Conservation (phyloP, 2,113 vertebrate species). For the Limnothrissa miodon region DNA sequence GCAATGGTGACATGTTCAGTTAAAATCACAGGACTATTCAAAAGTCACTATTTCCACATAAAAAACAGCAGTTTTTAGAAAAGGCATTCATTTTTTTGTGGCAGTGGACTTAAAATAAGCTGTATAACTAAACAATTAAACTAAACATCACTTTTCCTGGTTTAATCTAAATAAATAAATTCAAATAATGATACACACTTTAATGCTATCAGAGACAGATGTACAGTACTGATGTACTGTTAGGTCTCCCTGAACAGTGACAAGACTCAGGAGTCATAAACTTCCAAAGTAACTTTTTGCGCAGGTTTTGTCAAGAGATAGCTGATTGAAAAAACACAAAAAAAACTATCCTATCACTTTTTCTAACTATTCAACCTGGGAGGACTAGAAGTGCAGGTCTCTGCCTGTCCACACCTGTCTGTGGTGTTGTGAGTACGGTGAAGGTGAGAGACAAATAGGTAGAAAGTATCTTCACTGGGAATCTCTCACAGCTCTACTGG, state of each 20-base stretch:
- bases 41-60: background rate
- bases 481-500: background rate
- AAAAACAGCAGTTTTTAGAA: background rate
- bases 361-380: background rate
- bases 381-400: background rate
- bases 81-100: background rate
- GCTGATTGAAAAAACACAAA: background rate
- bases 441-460: background rate
- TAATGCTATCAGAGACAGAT: background rate
- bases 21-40: background rate
- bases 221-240: background rate
- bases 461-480: background rate
- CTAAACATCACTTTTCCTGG: background rate
- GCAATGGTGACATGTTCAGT: slow-evolving; percentile 1
- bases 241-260: background rate
- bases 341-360: background rate
- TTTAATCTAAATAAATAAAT: background rate
- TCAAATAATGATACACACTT: background rate
- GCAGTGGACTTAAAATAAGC: background rate
- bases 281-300: background rate
- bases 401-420: background rate
- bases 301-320: background rate
- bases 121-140: background rate
- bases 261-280: background rate
- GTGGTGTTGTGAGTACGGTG: background rate